phyloP scores from a whole-genome alignment of 2,888 invertebrate genomes.

The Osmoderma eremita region DNA sequence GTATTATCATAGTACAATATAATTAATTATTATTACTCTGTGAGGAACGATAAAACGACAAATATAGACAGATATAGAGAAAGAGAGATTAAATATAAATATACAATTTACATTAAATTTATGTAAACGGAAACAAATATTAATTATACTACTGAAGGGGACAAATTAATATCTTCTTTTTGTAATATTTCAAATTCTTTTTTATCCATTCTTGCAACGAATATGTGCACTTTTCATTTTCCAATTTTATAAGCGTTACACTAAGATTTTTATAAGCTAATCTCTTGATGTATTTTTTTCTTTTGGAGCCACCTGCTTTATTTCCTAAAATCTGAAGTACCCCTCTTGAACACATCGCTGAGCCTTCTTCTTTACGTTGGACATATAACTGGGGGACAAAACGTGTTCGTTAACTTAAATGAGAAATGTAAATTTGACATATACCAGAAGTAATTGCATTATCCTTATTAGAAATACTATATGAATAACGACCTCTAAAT shows the following conservation, averaged over 20 bases:
- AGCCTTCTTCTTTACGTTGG: conserved; percentile 71
- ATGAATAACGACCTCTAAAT: too few relatives aligned
- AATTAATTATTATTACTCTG: conserved; percentile 10
- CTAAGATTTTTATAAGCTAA: conserved; percentile 46
- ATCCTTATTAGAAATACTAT: too few relatives aligned
- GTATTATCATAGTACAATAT: conserved; percentile 4
- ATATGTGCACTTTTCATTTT: conserved; percentile 49
- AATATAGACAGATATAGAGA: conserved; percentile 10
- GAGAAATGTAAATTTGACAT: too few relatives aligned
- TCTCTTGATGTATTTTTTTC: conserved; percentile 25
- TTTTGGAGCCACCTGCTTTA: conserved; percentile 36
- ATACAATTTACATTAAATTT: neutral
- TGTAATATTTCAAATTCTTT: neutral
- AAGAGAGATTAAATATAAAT: too few relatives aligned
- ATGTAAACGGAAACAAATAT: conserved; percentile 21
- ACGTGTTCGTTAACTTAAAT: too few relatives aligned
- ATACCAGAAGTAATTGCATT: too few relatives aligned
- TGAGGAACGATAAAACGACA: conserved; percentile 47
- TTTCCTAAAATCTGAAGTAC: neutral
- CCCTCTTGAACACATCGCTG: neutral
- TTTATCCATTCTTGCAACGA: conserved; percentile 47
- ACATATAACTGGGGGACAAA: conserved; percentile 73
- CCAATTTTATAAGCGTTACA: conserved; percentile 44
- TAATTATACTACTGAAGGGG: conserved; percentile 12
- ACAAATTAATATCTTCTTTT: conserved; percentile 23